A percentile compares a stretch with the other conserved stretches of the same genome.
These are phyloP conservation scores for Eurytoma californica DNA, from an alignment of 2,888 invertebrate species.

Conservation along the genomic window DNA sequence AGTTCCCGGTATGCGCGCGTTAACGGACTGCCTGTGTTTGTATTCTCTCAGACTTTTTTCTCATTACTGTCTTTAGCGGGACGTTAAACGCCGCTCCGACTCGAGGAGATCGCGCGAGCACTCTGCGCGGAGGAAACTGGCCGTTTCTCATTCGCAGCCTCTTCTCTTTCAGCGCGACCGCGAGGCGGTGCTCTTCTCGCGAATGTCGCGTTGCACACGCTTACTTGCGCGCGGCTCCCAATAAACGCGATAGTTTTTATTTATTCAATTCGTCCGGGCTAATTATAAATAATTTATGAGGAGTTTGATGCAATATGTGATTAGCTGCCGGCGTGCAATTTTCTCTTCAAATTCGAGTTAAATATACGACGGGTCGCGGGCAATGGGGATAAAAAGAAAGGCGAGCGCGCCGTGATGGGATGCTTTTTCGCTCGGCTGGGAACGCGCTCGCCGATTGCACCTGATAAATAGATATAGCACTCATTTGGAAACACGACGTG, in stretches of 20 bases:
- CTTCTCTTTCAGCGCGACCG: neutral
- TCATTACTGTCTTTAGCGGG: constrained; percentile 26
- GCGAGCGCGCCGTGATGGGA: neutral
- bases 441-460: neutral
- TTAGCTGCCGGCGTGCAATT: neutral
- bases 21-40: constrained; percentile 35
- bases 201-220: too few relatives aligned
- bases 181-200: too few relatives aligned
- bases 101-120: too few relatives aligned
- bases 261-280: too few relatives aligned
- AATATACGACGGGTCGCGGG: neutral
- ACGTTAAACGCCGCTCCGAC: constrained; percentile 6
- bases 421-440: neutral
- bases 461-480: constrained; percentile 34
- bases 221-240: too few relatives aligned
- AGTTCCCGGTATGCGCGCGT: neutral
- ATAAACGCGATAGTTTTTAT: too few relatives aligned
- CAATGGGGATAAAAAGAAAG: neutral
- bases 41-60: constrained; percentile 28
- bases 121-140: neutral
- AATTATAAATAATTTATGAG: too few relatives aligned
- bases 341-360: neutral
- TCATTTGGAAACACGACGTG: constrained; percentile 44
- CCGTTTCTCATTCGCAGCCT: neutral
- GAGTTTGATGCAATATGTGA: too few relatives aligned